Base-by-base conservation (phyloP, 2,113 vertebrate species). In the Lampris incognitus region DNA sequence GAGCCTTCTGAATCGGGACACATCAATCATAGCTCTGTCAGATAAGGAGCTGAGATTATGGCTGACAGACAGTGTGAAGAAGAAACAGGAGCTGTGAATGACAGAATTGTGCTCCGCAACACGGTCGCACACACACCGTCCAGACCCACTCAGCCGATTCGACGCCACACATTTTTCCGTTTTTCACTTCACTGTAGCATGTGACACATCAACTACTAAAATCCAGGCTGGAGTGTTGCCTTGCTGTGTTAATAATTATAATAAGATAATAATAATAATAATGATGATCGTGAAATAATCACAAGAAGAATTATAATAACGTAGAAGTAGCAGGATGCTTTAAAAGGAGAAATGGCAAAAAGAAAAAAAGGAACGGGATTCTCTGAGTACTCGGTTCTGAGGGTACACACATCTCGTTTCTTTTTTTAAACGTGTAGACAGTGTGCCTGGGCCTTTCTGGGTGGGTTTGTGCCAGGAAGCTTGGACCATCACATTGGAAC, bases 11-110 rank as follows among this genome's bases (percentile, higher is more conserved):
- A 77, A 87, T 55, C 52, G 67, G 74, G 80, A 85, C 82, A 79
- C 88, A 91, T 92, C 88, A 87, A 86, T 90, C 86, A 92, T 61
- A 58, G 70, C 75, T 70, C 57, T 85, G 70, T 87, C 76, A 86
- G 77, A 86, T 71, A 67, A 72, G 64, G 52, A 67, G 66, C 69
- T 65, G 62, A 85, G 80, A 63, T 85, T 81, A 67, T 72, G 63
- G 68, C 63, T 42, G 83, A 80, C 73, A 80, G 76, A 7, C 0
- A 85, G 75, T 59, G 57, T 70, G 72, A 77, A 54, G 59, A 75
- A 44, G 36, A 72, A 49, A 54, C 24, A 78, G 56, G 57, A 78
- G 9, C 13, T 7, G 51, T 39, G 60, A 38, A 42, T 44, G 57
- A 67, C 66, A 40, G 51, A 71, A 46, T 1, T 36, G 69, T 69